Evolutionary conservation across 2,797 vertebrate genomes (phyloP).

Genomic region (Semaprochilodus insignis): DNA sequence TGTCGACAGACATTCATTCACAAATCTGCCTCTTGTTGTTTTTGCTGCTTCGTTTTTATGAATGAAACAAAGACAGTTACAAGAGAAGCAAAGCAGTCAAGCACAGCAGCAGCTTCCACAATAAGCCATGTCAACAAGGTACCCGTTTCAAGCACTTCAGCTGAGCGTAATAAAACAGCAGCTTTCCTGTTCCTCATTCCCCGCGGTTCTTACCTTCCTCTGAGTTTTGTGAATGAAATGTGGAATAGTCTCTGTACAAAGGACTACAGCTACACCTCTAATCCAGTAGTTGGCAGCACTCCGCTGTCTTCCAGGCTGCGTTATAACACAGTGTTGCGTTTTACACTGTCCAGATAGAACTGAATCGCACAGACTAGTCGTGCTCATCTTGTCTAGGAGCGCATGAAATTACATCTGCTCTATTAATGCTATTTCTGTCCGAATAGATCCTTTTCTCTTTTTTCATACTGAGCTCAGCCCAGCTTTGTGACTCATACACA

Average conservation of each 20-base stretch:
- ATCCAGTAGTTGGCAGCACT: constrained; percentile 44
- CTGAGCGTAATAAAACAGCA: neutral
- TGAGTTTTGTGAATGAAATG: constrained; percentile 45
- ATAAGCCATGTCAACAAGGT: neutral
- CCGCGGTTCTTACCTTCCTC: neutral
- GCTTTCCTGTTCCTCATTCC: neutral
- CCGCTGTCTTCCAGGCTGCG: neutral
- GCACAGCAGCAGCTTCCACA: neutral
- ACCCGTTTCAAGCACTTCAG: neutral
- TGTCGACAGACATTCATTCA: neutral
- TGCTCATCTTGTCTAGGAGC: constrained; percentile 1
- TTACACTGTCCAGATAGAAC: constrained; percentile 8
- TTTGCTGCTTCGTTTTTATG: neutral
- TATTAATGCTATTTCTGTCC: neutral
- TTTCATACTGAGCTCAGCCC: constrained; percentile 16
- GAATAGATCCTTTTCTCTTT: neutral
- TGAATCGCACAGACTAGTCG: neutral
- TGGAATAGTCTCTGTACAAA: neutral
- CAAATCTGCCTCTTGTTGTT: neutral
- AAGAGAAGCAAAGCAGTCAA: constrained; percentile 8
- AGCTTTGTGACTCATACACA: constrained; percentile 51
- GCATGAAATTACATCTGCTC: neutral
- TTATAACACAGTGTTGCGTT: neutral
- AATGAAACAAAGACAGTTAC: neutral
- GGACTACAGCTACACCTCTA: constrained; percentile 12